Evolutionary conservation across 2,113 vertebrate genomes (phyloP).

Genomic region (Pseudopipra pipra): DNA sequence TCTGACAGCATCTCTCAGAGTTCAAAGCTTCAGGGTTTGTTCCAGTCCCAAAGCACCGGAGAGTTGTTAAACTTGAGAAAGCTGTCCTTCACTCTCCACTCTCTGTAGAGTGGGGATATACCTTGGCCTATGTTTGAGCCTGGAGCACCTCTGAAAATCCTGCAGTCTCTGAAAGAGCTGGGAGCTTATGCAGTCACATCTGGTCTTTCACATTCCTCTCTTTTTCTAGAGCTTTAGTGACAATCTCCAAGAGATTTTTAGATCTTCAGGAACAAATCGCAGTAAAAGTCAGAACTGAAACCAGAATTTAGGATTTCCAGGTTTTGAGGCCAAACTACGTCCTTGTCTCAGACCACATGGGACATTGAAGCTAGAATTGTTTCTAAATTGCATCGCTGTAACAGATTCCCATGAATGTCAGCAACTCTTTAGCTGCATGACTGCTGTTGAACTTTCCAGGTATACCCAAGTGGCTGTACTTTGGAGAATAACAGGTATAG

Average conservation of each 20-base stretch:
- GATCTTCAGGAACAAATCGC: background rate
- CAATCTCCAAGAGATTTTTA: background rate
- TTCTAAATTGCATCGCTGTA: slow-evolving; percentile 48
- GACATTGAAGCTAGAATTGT: background rate
- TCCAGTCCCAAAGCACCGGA: background rate
- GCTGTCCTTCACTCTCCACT: background rate
- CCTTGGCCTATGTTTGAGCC: background rate
- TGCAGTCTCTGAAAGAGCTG: background rate
- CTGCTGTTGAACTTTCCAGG: slow-evolving; percentile 55
- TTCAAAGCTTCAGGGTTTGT: background rate
- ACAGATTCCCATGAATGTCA: slow-evolving; percentile 55
- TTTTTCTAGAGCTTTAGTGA: background rate
- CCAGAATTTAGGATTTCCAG: slow-evolving; percentile 11
- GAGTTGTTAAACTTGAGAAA: background rate
- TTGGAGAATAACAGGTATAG: slow-evolving; percentile 25
- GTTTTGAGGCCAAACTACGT: background rate
- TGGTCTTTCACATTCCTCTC: background rate
- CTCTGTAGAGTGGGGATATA: background rate
- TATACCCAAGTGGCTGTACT: slow-evolving; percentile 10
- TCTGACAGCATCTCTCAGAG: background rate
- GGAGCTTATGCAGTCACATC: background rate
- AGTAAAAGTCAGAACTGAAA: background rate
- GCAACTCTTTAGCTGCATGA: slow-evolving; percentile 59
- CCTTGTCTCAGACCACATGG: background rate
- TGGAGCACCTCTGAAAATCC: background rate